Conservation (phyloP, 2,113 vertebrate genomes). For the Sciurus niger region DNA sequence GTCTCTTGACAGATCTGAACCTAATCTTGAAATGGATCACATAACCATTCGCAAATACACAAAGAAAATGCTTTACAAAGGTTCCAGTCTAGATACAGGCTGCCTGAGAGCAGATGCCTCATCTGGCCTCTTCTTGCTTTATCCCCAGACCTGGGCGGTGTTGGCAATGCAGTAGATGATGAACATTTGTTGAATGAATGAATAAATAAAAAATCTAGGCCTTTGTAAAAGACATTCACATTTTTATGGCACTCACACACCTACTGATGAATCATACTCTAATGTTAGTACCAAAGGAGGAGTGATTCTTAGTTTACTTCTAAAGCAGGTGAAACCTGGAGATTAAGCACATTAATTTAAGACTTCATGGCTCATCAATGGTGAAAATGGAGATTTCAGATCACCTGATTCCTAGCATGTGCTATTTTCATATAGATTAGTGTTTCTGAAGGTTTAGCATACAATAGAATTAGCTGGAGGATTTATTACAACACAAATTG, state of each 20-base stretch:
- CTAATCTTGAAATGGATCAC: constrained; percentile 54
- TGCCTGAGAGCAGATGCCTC: background rate
- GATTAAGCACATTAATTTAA: background rate
- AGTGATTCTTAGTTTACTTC: background rate
- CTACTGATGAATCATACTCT: background rate
- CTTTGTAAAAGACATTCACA: constrained; percentile 16
- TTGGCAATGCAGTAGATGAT: background rate
- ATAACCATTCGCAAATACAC: background rate
- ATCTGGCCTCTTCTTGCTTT: background rate
- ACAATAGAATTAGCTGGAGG: background rate
- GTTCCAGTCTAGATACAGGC: background rate
- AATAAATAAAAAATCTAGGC: constrained; percentile 4
- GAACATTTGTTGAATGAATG: background rate
- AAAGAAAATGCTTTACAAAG: background rate
- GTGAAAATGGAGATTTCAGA: background rate
- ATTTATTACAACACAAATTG: background rate
- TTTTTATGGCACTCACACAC: background rate
- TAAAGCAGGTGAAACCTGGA: background rate
- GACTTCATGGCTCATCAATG: background rate
- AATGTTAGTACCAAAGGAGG: background rate
- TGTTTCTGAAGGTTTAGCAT: constrained; percentile 4
- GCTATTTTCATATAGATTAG: background rate
- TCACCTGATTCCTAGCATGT: background rate
- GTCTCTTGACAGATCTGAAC: constrained; percentile 40
- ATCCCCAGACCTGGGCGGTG: background rate